These are phyloP conservation scores for Salvelinus namaycush DNA, from an alignment of 2,113 vertebrate genomes.

Conservation along the genomic window DNA sequence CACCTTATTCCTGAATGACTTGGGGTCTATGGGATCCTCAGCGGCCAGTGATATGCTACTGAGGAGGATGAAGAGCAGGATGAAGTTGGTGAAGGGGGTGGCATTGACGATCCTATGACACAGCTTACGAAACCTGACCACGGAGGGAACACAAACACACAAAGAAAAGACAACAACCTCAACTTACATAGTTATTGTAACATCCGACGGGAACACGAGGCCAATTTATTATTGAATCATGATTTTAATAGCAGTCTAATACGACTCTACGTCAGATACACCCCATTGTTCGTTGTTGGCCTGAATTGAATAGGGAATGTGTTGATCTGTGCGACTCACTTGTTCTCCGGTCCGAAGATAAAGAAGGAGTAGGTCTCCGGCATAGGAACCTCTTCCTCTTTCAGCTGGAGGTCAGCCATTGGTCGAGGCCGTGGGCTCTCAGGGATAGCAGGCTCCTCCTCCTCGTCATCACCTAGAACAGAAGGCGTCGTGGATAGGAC, in stretches of 20 bases:
- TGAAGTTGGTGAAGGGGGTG: constrained; percentile 97
- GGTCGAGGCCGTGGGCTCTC: constrained; percentile 91
- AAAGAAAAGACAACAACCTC: neutral
- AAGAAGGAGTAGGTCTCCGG: constrained; percentile 96
- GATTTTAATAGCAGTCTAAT: neutral
- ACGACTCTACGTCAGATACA: neutral
- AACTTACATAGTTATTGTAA: neutral
- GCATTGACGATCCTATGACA: constrained; percentile 94
- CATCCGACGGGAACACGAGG: neutral
- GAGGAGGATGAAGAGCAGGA: constrained; percentile 96
- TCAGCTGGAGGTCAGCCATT: constrained; percentile 93
- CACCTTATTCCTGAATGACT: constrained; percentile 91
- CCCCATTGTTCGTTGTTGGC: neutral
- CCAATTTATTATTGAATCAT: neutral
- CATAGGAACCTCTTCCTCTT: constrained; percentile 95
- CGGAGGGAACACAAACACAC: neutral
- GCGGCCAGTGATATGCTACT: constrained; percentile 96
- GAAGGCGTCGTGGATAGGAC: neutral
- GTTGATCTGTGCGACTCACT: constrained; percentile 71
- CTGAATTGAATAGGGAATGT: neutral
- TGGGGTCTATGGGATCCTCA: constrained; percentile 92
- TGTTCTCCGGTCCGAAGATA: constrained; percentile 96
- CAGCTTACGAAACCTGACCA: constrained; percentile 84
- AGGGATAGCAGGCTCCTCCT: constrained; percentile 93
- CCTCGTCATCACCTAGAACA: constrained; percentile 89